A percentile compares a stretch with the other conserved stretches of the same genome.
These are phyloP conservation scores for Connochaetes taurinus DNA, from an alignment of 2,113 vertebrate species.

Conservation along the genomic window DNA sequence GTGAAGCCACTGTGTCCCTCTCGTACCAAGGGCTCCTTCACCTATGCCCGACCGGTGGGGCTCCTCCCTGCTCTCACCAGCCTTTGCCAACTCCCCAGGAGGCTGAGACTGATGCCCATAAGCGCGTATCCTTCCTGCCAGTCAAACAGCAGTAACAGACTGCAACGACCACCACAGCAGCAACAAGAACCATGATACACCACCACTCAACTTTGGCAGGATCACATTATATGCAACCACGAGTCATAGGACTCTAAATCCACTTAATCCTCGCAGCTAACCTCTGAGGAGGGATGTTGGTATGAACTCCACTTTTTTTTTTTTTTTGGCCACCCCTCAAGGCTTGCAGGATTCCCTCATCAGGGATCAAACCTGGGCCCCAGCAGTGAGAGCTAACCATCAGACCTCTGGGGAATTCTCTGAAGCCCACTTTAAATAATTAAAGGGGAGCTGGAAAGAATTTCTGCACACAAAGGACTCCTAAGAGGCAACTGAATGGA, in stretches of 20 bases:
- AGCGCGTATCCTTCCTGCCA: not conserved
- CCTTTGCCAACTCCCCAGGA: not conserved
- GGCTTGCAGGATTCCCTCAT: not conserved
- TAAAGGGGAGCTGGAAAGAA: not conserved
- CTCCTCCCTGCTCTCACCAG: not conserved
- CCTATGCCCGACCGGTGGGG: fast-evolving
- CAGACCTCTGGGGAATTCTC: not conserved
- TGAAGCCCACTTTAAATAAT: not conserved
- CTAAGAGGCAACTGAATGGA: not conserved
- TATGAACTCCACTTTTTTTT: not conserved
- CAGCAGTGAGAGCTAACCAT: not conserved
- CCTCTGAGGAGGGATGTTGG: too few species aligned
- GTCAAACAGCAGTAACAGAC: not conserved
- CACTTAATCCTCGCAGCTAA: not conserved
- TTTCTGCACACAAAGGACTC: not conserved
- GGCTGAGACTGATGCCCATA: not conserved
- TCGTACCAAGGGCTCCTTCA: not conserved
- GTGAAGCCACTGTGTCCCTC: not conserved
- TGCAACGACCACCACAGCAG: not conserved
- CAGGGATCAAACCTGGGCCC: not conserved
- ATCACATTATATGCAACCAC: not conserved
- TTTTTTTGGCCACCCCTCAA: not conserved
- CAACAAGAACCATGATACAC: too few species aligned
- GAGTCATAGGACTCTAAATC: not conserved
- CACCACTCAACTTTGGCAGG: fast-evolving